phyloP scores from a whole-genome alignment of 2,113 vertebrate species.

The Pteruthius melanotis region DNA sequence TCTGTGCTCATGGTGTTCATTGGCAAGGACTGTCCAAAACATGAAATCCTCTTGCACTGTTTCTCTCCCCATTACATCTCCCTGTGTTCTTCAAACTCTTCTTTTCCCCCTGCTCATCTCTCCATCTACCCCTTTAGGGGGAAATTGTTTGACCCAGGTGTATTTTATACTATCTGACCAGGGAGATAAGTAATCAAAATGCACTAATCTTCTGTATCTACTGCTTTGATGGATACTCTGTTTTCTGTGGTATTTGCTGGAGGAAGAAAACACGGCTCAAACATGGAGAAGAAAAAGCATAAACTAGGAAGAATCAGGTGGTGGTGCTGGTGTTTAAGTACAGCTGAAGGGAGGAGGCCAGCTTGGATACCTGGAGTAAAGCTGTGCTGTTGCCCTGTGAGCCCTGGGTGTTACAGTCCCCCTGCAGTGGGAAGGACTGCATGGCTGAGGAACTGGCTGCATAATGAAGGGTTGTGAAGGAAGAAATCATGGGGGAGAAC shows the following conservation, averaged over 20 bases:
- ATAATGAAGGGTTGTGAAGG: background rate
- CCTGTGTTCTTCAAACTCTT: background rate
- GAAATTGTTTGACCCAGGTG: background rate
- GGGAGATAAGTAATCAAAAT: background rate
- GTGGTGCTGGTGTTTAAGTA: background rate
- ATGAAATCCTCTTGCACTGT: background rate
- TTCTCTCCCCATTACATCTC: background rate
- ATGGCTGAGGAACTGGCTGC: background rate
- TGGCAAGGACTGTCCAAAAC: background rate
- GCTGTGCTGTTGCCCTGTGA: accelerated
- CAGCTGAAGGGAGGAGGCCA: background rate
- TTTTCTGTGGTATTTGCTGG: background rate
- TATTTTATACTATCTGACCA: background rate
- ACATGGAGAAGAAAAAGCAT: background rate
- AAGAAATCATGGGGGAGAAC: background rate
- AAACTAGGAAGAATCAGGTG: background rate
- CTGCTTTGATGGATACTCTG: background rate
- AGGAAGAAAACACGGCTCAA: background rate
- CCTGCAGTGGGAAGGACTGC: background rate
- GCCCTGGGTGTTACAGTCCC: background rate
- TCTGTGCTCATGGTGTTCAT: background rate
- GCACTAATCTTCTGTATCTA: background rate
- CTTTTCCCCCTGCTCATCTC: background rate
- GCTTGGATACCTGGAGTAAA: too few species aligned
- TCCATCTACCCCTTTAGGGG: background rate